A percentile compares a stretch with the other conserved stretches of the same genome.
Evolutionary conservation across 2,113 vertebrate genomes (phyloP).

Genomic region (Rhinolophus sinicus): DNA sequence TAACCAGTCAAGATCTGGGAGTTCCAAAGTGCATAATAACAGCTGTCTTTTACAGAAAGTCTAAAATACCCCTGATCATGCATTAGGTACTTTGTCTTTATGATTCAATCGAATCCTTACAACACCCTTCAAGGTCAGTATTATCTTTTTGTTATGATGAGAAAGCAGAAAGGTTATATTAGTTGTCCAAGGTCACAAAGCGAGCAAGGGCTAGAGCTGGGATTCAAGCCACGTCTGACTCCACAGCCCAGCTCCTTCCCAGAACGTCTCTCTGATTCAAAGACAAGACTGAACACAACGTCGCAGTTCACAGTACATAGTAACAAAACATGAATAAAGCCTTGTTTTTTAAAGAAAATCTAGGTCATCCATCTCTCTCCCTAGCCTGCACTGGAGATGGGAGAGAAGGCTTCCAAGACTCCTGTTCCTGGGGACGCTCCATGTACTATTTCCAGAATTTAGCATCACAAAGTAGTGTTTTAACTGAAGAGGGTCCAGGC

Average conservation of each 20-base stretch:
- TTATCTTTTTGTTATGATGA: conserved; percentile 17
- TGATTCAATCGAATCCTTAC: conserved; percentile 19
- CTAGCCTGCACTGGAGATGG: background rate
- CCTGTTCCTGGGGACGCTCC: background rate
- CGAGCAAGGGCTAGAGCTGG: background rate
- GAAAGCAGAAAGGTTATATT: conserved; percentile 44
- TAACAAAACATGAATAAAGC: conserved; percentile 62
- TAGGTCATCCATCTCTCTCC: conserved; percentile 6
- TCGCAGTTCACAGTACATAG: background rate
- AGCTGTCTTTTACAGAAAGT: conserved; percentile 13
- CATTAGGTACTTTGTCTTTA: background rate
- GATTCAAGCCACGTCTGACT: conserved; percentile 9
- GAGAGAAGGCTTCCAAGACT: background rate
- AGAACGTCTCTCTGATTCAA: conserved; percentile 46
- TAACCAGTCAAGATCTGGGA: background rate
- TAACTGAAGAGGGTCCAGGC: background rate
- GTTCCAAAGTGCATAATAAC: background rate
- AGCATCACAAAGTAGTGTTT: background rate
- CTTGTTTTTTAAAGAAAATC: conserved; percentile 59
- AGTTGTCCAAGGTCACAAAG: conserved; percentile 38
- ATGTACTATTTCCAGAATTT: background rate
- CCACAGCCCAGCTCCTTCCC: background rate
- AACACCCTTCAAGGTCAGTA: background rate
- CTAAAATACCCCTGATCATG: background rate
- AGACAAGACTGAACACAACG: conserved; percentile 38